phyloP scores from a whole-genome alignment of 2,797 vertebrate genomes.

The Acanthurus tractus region DNA sequence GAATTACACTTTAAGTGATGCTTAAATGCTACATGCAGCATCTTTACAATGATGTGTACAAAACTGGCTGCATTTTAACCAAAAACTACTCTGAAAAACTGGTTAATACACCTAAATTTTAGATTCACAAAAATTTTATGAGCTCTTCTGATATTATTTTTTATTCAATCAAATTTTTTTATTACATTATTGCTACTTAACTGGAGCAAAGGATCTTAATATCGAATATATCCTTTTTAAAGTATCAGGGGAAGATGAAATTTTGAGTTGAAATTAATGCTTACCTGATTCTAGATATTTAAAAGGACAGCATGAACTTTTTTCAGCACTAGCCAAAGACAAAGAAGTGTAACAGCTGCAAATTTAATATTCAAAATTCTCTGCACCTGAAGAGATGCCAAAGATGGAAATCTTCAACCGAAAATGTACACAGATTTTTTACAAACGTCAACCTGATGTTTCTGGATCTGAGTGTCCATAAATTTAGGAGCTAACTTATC shows the following conservation, averaged over 20 bases:
- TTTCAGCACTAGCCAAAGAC: not conserved
- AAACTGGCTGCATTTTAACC: not conserved
- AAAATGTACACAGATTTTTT: slow-evolving; percentile 20
- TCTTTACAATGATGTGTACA: not conserved
- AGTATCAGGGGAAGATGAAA: too few relatives aligned
- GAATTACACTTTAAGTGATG: too few relatives aligned
- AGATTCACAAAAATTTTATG: too few relatives aligned
- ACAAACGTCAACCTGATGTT: slow-evolving; percentile 26
- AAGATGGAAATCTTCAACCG: not conserved
- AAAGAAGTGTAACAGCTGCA: not conserved
- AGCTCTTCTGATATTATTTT: too few relatives aligned
- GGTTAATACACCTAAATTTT: too few relatives aligned
- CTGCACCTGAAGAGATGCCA: not conserved
- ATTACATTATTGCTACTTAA: too few relatives aligned
- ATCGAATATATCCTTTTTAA: too few relatives aligned
- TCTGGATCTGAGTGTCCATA: slow-evolving; percentile 33
- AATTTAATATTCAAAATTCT: slow-evolving; percentile 2
- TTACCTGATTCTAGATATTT: too few relatives aligned
- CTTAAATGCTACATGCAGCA: too few relatives aligned
- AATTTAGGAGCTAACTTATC: slow-evolving; percentile 53
- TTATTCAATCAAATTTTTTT: too few relatives aligned
- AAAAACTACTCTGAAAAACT: not conserved
- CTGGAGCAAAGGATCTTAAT: too few relatives aligned
- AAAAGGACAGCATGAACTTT: not conserved
- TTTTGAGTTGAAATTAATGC: too few relatives aligned